phyloP scores from a whole-genome alignment of 2,797 vertebrate genomes.

The Pogoniulus pusillus region DNA sequence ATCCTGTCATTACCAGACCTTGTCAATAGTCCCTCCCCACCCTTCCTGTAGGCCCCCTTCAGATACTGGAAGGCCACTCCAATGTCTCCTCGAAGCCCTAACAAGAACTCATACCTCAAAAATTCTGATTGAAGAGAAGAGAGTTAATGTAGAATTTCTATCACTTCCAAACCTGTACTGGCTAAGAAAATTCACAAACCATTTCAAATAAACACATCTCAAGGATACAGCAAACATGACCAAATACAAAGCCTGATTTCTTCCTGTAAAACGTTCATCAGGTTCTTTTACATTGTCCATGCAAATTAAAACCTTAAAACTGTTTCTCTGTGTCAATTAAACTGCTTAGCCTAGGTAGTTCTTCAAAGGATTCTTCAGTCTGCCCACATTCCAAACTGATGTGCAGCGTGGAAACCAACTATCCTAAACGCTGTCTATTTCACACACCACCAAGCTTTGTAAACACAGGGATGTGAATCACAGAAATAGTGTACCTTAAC shows the following conservation, averaged over 20 bases:
- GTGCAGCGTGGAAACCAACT: conserved; percentile 40
- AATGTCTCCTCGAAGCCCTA: neutral
- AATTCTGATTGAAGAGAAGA: neutral
- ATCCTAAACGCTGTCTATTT: conserved; percentile 50
- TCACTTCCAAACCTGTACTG: neutral
- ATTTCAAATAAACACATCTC: neutral
- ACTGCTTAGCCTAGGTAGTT: neutral
- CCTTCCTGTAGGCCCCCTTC: too few relatives aligned
- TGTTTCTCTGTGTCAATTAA: neutral
- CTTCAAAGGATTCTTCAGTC: conserved; percentile 29
- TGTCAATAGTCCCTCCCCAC: too few relatives aligned
- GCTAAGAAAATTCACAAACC: neutral
- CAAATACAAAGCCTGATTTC: neutral
- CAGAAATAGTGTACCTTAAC: neutral
- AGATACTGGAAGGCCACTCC: too few relatives aligned
- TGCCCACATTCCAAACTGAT: conserved; percentile 48
- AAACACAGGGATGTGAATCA: conserved; percentile 52
- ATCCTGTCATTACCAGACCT: too few relatives aligned
- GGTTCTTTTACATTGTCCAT: neutral
- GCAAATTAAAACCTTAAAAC: neutral
- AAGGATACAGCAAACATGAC: neutral
- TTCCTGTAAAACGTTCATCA: neutral
- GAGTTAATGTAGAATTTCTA: neutral
- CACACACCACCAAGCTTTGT: conserved; percentile 50
- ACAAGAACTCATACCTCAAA: neutral